A percentile compares a stretch with the other conserved stretches of the same genome.
These are phyloP conservation scores for Lagothrix lagotricha DNA, from an alignment of 2,797 vertebrate species.

Conservation along the genomic window DNA sequence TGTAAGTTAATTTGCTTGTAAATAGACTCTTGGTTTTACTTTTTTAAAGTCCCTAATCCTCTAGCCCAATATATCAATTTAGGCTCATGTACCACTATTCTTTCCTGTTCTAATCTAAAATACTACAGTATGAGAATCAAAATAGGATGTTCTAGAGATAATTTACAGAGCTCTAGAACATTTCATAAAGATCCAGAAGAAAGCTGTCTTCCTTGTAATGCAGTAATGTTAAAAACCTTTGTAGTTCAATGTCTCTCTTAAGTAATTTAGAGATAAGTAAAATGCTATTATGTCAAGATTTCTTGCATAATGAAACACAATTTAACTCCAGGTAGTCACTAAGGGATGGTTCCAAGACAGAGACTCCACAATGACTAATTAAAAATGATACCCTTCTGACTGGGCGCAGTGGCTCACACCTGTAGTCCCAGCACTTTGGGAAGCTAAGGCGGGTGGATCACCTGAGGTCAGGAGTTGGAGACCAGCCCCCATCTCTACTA, in stretches of 20 bases:
- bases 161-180: neutral
- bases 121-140: slow-evolving; percentile 16
- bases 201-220: neutral
- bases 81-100: neutral
- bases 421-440: neutral
- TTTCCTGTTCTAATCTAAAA: neutral
- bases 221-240: neutral
- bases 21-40: neutral
- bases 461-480: too few species aligned
- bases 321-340: slow-evolving; percentile 1
- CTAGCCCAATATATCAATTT: neutral
- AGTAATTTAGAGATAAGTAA: slow-evolving; percentile 35
- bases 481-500: too few species aligned
- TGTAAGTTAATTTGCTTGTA: neutral
- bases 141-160: neutral
- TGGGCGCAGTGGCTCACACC: neutral
- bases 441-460: neutral
- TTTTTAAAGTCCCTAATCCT: neutral
- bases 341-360: neutral
- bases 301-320: slow-evolving; percentile 14
- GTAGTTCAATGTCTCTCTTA: neutral
- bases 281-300: neutral
- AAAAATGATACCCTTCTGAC: neutral
- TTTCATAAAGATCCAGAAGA: slow-evolving; percentile 7
- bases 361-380: neutral